Evolutionary conservation across 2,797 vertebrate species (phyloP), one percentile per base, ranked within the genome.

Genomic region (Labeo calbasu): DNA sequence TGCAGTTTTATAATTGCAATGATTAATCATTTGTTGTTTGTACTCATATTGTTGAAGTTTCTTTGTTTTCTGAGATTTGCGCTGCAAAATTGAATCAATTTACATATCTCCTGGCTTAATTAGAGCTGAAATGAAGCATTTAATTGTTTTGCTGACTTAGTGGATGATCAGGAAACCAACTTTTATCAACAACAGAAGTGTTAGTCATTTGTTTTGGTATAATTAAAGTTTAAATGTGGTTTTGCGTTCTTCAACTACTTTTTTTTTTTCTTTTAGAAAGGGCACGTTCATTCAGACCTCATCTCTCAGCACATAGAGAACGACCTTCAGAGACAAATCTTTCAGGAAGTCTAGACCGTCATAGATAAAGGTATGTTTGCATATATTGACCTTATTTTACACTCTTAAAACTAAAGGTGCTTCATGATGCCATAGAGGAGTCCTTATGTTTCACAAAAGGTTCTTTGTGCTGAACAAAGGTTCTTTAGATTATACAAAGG

Each of bases 1-100:
- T 83, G 57, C 8, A 51, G 8, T 53, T 59, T 32, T 32, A 32
- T 32, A 32, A 83, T 66, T 76, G 43, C 63, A 50, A 43, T 61
- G 23, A 48, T 70, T 84, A 46, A 68, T 61, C 61, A 59, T 78
- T 66, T 36, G 23, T 66, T 51, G 48, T 53, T 79, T 76, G 59
- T 21, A 46, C 23, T 28, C 72, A 10, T 77, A 21, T 70, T 36
- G 17, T 21, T 46, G 43, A 10, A 79, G 21, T 32, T 36, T 59
- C 15, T 43, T 43, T 79, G 51, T 46, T 46, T 46, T 46, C 8
- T 46, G 43, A 40, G 51, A 55, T 55, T 32, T 32, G 25, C 1
- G 5, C 5, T 6, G 5, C 25, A 57, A 36, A 57, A 28, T 57
- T 75, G 13, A 46, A 46, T 46, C 43, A 46, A 14, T 57, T n/a